Conservation (phyloP, 2,888 invertebrate genomes). For the Cheilosia variabilis region DNA sequence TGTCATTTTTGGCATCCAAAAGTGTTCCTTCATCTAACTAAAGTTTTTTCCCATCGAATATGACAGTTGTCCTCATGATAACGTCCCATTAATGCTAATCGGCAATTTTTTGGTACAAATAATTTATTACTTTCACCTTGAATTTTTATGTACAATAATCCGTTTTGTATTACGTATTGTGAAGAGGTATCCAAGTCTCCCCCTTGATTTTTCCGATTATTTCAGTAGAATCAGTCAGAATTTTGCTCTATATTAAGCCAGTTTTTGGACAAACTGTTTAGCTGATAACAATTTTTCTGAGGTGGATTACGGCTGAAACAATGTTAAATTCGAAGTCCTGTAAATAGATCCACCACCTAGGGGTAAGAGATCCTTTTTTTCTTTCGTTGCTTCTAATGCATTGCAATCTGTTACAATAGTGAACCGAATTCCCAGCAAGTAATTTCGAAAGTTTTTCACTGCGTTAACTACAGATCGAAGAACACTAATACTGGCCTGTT, state of each 20-base stretch:
- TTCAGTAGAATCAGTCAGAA: background rate
- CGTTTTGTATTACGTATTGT: background rate
- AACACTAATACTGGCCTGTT: background rate
- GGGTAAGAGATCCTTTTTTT: background rate
- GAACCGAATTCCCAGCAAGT: slow-evolving; percentile 1
- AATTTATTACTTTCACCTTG: too few relatives aligned
- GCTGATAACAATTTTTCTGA: too few relatives aligned
- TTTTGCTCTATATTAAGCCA: background rate
- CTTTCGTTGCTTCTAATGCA: background rate
- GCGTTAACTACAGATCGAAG: slow-evolving; percentile 1
- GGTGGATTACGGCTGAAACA: too few relatives aligned
- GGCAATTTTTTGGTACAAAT: too few relatives aligned
- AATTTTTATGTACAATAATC: background rate
- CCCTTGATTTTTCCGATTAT: background rate
- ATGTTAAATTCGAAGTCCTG: background rate
- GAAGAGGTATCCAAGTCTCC: background rate
- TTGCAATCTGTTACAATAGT: background rate
- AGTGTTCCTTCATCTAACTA: too few relatives aligned
- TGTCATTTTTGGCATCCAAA: too few relatives aligned
- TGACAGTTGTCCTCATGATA: too few relatives aligned
- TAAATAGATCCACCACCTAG: background rate
- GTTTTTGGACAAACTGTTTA: too few relatives aligned
- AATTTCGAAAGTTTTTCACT: background rate
- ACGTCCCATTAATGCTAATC: too few relatives aligned
- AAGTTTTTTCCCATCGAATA: too few relatives aligned